Evolutionary conservation across 2,888 invertebrate species (phyloP).

Genomic region (Halictus quadricinctus): DNA sequence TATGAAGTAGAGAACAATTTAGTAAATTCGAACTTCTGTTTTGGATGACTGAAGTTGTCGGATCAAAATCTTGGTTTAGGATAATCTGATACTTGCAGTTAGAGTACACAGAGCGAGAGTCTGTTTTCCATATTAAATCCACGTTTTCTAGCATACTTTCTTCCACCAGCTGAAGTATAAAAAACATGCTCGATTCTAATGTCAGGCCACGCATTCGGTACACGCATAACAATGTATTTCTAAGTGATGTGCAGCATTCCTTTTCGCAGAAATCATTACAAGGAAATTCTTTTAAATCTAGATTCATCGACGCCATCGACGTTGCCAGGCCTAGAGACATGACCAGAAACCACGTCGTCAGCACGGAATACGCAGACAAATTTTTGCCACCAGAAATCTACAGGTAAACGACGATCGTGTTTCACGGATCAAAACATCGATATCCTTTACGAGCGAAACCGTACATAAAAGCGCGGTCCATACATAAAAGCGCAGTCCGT

Average conservation of each 20-base stretch:
- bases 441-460: no score
- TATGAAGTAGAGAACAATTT: not conserved
- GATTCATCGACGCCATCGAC: slow-evolving; percentile 81
- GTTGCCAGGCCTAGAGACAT: slow-evolving; percentile 82
- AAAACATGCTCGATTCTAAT: not conserved
- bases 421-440: not conserved
- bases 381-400: slow-evolving; percentile 81
- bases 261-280: slow-evolving; percentile 15
- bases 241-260: not conserved
- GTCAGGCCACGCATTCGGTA: slow-evolving; percentile 15
- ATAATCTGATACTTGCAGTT: not conserved
- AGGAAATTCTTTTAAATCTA: slow-evolving; percentile 60
- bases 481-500: no score
- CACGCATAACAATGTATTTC: slow-evolving; percentile 1
- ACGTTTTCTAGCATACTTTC: not conserved
- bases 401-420: slow-evolving; percentile 73
- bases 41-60: not conserved
- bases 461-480: no score
- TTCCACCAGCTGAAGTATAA: not conserved
- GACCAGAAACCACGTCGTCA: slow-evolving; percentile 82
- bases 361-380: slow-evolving; percentile 81
- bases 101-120: no score
- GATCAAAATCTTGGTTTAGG: not conserved
- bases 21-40: not conserved
- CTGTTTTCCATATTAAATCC: not conserved